A percentile compares a stretch with the other conserved stretches of the same genome.
phyloP scores from a whole-genome alignment of 2,113 vertebrate genomes.

The Ellobius talpinus region DNA sequence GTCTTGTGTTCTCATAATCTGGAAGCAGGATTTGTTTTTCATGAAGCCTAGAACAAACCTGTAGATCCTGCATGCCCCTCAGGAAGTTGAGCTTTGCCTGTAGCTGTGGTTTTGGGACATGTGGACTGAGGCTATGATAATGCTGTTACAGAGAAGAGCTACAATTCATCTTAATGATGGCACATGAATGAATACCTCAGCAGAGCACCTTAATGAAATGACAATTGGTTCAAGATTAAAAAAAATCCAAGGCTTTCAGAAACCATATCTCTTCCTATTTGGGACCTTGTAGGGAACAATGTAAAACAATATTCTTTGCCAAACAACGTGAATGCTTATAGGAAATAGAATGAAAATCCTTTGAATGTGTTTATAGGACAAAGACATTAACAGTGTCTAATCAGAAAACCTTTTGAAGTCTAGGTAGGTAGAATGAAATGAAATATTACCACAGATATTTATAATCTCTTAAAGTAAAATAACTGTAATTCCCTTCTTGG shows the following conservation, averaged over 20 bases:
- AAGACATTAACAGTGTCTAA: slow-evolving; percentile 48
- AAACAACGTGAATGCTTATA: slow-evolving; percentile 57
- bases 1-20: slow-evolving; percentile 31
- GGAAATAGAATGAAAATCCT: slow-evolving; percentile 57
- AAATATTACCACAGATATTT: slow-evolving; percentile 52
- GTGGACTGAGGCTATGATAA: slow-evolving; percentile 64
- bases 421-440: not conserved
- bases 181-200: slow-evolving; percentile 73
- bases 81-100: slow-evolving; percentile 10
- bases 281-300: slow-evolving; percentile 66
- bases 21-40: slow-evolving; percentile 8
- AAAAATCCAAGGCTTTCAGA: slow-evolving; percentile 79
- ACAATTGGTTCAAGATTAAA: slow-evolving; percentile 81
- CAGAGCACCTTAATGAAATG: slow-evolving; percentile 74
- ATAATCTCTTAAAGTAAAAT: slow-evolving; percentile 41
- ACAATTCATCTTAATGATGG: slow-evolving; percentile 83
- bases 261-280: slow-evolving; percentile 76
- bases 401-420: slow-evolving; percentile 44
- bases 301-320: slow-evolving; percentile 61
- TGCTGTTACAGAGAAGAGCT: slow-evolving; percentile 66
- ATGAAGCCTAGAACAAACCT: slow-evolving; percentile 55
- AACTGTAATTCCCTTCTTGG: not conserved
- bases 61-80: slow-evolving; percentile 59
- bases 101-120: slow-evolving; percentile 68
- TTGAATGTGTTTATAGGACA: slow-evolving; percentile 51